Conservation (phyloP, 35 echinoderm and acorn worm genomes). For the Stichopus chloronotus region DNA sequence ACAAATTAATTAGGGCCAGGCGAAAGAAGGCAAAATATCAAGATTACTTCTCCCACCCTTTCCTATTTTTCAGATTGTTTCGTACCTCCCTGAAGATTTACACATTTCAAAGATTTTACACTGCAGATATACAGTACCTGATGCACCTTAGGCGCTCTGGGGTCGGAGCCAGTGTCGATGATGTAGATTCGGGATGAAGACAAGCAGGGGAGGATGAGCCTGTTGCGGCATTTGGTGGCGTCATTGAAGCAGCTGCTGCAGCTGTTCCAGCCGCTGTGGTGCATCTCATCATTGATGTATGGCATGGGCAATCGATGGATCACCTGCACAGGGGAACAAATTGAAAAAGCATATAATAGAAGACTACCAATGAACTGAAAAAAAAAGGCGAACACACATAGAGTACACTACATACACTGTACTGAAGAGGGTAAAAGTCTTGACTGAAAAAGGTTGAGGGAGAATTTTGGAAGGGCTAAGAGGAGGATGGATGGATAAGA, state of each 20-base stretch:
- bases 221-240: slow-evolving; percentile 63
- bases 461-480: too few relatives aligned
- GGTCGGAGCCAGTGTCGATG: slow-evolving; percentile 73
- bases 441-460: too few relatives aligned
- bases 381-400: not conserved
- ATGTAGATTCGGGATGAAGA: slow-evolving; percentile 91
- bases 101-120: too few relatives aligned
- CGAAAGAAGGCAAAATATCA: too few relatives aligned
- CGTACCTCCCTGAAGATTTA: too few relatives aligned
- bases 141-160: slow-evolving; percentile 72
- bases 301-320: slow-evolving; percentile 96
- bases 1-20: too few relatives aligned
- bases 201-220: slow-evolving; percentile 82
- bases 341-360: not conserved
- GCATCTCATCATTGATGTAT: slow-evolving; percentile 81
- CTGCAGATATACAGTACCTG: slow-evolving; percentile 48
- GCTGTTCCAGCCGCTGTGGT: slow-evolving; percentile 96
- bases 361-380: not conserved
- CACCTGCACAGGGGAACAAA: slow-evolving; percentile 59
- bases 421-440: too few relatives aligned
- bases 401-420: not conserved
- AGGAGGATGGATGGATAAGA: too few relatives aligned
- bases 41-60: too few relatives aligned
- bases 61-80: too few relatives aligned
- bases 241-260: slow-evolving; percentile 98